Evolutionary conservation across 1,140 invertebrate species (phyloP).

Genomic region (Harlomillsia oculata): DNA sequence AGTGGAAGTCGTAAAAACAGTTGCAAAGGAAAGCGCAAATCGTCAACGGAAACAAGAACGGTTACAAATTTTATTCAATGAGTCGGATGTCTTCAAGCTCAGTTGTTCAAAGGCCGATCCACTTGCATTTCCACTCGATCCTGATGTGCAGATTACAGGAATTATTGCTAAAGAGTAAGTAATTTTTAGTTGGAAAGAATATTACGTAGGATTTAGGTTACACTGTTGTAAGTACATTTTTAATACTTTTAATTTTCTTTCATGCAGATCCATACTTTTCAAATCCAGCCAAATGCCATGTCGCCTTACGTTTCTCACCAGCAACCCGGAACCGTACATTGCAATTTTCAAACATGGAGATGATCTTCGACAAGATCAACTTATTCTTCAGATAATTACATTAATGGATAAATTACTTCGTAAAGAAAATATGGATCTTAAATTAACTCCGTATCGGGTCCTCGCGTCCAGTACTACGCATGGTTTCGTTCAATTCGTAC

Average conservation of each 20-base stretch:
- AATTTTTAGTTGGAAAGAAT: background rate
- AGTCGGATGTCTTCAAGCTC: constrained; percentile 63
- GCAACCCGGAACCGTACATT: constrained; percentile 61
- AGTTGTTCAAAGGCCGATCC: constrained; percentile 88
- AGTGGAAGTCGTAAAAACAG: constrained; percentile 77
- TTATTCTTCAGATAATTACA: constrained; percentile 94
- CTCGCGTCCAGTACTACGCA: constrained; percentile 90
- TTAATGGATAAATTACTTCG: constrained; percentile 93
- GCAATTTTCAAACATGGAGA: constrained; percentile 98
- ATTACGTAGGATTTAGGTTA: background rate
- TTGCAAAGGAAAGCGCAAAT: constrained; percentile 84
- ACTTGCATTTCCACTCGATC: constrained; percentile 87
- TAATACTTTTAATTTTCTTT: constrained; percentile 28
- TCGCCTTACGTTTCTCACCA: constrained; percentile 80
- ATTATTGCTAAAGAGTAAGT: constrained; percentile 69
- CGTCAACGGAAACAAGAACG: constrained; percentile 83
- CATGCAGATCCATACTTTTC: constrained; percentile 76
- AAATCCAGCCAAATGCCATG: constrained; percentile 98
- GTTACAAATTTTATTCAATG: constrained; percentile 65
- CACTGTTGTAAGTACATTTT: constrained; percentile 5
- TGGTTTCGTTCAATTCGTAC: constrained; percentile 95
- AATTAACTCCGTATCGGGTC: constrained; percentile 87
- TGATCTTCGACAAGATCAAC: constrained; percentile 95
- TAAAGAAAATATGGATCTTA: constrained; percentile 88
- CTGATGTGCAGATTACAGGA: constrained; percentile 76